phyloP scores from a whole-genome alignment of 1,140 invertebrate genomes.

The Dolichoris vasculosae region DNA sequence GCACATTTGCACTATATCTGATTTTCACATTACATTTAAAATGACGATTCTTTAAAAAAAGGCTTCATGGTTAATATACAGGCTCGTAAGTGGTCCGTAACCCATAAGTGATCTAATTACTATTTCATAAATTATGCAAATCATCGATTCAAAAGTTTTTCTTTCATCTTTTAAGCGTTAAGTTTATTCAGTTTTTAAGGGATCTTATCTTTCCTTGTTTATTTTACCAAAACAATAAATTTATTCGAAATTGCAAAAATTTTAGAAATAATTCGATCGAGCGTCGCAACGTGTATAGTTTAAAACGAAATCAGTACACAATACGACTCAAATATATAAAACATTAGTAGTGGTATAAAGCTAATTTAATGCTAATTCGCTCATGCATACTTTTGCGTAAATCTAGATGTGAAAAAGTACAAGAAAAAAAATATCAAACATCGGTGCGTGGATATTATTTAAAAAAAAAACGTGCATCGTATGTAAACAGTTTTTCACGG shows the following conservation, averaged over 20 bases:
- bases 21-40: constrained; percentile 31
- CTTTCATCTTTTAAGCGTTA: no score
- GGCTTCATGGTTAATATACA: not conserved
- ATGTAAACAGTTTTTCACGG: not conserved
- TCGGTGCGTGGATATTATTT: not conserved
- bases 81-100: not conserved
- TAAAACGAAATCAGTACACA: no score
- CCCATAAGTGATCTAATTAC: not conserved
- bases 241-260: no score
- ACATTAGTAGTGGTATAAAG: not conserved
- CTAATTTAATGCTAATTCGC: not conserved
- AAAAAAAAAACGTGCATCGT: not conserved
- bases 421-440: not conserved
- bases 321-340: no score
- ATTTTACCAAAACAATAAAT: no score
- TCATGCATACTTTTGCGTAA: not conserved
- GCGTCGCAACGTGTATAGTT: no score
- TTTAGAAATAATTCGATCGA: no score
- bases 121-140: not conserved
- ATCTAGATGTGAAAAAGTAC: not conserved
- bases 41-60: not conserved
- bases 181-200: no score
- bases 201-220: no score
- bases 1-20: constrained; percentile 36
- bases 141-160: no score